These are phyloP conservation scores for Prinia subflava DNA, from an alignment of 2,113 vertebrate species.

Conservation along the genomic window DNA sequence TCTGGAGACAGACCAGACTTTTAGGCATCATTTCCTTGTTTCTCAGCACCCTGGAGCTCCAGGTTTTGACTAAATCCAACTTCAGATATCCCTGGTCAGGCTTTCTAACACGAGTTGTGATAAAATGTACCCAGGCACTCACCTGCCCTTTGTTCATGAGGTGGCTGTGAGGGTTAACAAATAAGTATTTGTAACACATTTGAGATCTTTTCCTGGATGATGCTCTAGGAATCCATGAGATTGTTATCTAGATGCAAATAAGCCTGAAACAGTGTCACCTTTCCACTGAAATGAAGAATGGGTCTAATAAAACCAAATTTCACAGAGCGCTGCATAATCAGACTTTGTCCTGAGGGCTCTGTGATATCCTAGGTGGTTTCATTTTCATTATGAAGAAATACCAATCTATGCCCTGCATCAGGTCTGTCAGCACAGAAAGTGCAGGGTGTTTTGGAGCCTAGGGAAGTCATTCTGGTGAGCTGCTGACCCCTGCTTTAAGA, in stretches of 20 bases:
- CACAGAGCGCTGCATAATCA: not conserved
- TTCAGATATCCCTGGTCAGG: not conserved
- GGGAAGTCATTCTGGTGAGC: not conserved
- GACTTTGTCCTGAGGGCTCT: not conserved
- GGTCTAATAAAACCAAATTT: not conserved
- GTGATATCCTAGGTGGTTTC: not conserved
- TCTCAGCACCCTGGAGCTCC: not conserved
- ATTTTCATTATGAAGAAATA: not conserved
- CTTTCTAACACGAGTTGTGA: not conserved
- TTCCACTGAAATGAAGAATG: not conserved
- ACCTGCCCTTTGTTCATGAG: not conserved
- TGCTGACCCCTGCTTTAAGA: not conserved
- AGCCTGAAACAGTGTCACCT: not conserved
- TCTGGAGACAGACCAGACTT: not conserved
- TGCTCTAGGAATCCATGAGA: not conserved
- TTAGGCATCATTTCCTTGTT: not conserved
- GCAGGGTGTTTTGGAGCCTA: not conserved
- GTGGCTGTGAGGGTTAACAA: not conserved
- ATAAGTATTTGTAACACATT: not conserved
- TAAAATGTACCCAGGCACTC: not conserved
- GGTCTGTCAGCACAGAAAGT: not conserved
- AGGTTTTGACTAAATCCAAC: not conserved
- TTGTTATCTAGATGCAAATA: not conserved
- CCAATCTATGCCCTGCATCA: not conserved
- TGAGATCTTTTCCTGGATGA: not conserved